phyloP scores from a whole-genome alignment of 2,888 invertebrate genomes.

The Ochropleura plecta region DNA sequence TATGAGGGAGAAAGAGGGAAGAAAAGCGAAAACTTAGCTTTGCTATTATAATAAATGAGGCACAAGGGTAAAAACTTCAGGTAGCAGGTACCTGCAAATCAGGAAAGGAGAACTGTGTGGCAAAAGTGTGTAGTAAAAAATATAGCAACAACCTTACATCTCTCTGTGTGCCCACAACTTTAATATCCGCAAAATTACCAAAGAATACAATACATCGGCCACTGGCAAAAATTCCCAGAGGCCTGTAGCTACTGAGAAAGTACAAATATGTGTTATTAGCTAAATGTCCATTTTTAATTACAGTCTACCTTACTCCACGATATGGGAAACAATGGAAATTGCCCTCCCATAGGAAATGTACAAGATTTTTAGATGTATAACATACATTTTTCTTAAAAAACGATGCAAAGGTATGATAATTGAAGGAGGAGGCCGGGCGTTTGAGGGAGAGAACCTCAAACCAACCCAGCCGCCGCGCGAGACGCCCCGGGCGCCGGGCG shows the following conservation, averaged over 20 bases:
- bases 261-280: slow-evolving; percentile 66
- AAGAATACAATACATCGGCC: slow-evolving; percentile 67
- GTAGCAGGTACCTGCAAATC: no score
- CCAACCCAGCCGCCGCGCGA: no score
- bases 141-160: slow-evolving; percentile 20
- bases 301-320: slow-evolving; percentile 16
- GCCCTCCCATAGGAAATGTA: slow-evolving; percentile 40
- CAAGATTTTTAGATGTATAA: slow-evolving; percentile 11
- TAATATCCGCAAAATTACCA: slow-evolving; percentile 59
- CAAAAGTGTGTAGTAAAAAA: background rate
- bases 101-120: no score
- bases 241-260: slow-evolving; percentile 63
- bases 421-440: no score
- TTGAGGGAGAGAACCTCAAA: no score
- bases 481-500: no score
- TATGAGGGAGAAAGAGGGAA: no score
- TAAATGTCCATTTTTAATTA: slow-evolving; percentile 68
- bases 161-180: slow-evolving; percentile 18
- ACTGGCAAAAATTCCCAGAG: slow-evolving; percentile 70
- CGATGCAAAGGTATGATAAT: background rate
- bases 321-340: slow-evolving; percentile 54
- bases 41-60: no score
- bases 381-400: slow-evolving; percentile 11
- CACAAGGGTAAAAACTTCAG: no score
- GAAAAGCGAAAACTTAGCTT: no score